Conservation (phyloP, 2,888 invertebrate species). For the Pyrgus malvae region DNA sequence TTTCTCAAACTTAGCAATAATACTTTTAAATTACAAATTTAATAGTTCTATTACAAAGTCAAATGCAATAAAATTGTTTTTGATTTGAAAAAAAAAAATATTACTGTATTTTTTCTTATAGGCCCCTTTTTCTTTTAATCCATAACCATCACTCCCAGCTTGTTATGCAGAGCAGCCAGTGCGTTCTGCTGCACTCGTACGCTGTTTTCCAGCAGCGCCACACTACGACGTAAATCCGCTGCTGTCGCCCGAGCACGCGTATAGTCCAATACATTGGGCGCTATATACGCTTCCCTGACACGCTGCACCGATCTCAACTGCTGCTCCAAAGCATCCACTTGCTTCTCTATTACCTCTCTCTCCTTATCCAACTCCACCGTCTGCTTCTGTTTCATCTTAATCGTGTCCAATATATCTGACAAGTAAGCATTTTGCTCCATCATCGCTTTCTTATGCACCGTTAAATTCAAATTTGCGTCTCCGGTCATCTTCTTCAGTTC, state of each 20-base stretch:
- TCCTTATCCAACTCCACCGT: slow-evolving; percentile 68
- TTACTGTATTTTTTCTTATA: no score
- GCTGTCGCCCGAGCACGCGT: slow-evolving; percentile 76
- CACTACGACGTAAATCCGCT: slow-evolving; percentile 63
- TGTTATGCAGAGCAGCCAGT: slow-evolving; percentile 54
- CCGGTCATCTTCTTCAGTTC: slow-evolving; percentile 83
- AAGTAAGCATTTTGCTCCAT: slow-evolving; percentile 74
- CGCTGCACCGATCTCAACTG: slow-evolving; percentile 62
- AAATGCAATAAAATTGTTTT: no score
- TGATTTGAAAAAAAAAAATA: no score
- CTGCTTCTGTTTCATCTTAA: slow-evolving; percentile 59
- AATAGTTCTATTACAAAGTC: no score
- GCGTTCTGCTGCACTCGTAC: slow-evolving; percentile 64
- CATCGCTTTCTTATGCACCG: slow-evolving; percentile 80
- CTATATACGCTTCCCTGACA: slow-evolving; percentile 66
- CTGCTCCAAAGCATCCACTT: slow-evolving; percentile 59
- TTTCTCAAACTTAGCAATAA: no score
- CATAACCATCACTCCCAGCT: slow-evolving; percentile 44
- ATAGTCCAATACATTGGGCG: slow-evolving; percentile 83
- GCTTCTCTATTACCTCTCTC: slow-evolving; percentile 52
- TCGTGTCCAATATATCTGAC: slow-evolving; percentile 59
- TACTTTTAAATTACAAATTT: no score
- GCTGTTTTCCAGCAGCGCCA: slow-evolving; percentile 61
- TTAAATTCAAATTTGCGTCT: slow-evolving; percentile 78
- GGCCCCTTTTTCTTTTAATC: background rate